Conservation (phyloP, 2,113 vertebrate species). For the Anarhynchus alexandrinus region DNA sequence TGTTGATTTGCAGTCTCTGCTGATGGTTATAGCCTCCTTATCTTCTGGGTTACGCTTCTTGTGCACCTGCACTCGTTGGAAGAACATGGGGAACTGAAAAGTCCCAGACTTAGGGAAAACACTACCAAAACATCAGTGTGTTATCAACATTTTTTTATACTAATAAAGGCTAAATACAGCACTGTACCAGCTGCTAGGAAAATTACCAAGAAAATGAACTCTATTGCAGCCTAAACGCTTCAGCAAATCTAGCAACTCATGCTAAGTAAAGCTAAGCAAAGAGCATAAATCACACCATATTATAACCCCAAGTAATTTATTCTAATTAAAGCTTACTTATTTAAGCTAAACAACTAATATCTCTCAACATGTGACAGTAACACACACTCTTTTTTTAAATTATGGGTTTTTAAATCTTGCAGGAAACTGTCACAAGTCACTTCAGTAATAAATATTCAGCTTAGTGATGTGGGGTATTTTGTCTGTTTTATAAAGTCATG, state of each 20-base stretch:
- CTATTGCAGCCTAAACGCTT: neutral
- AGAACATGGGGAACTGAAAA: neutral
- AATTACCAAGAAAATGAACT: neutral
- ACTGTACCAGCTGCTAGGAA: neutral
- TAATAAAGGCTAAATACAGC: neutral
- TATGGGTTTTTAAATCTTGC: neutral
- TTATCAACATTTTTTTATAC: neutral
- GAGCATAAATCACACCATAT: neutral
- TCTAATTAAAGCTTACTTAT: neutral
- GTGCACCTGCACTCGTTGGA: neutral
- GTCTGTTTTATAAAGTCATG: neutral
- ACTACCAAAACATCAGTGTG: neutral
- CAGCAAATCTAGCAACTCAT: neutral
- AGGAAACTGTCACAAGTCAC: neutral
- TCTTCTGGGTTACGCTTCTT: neutral
- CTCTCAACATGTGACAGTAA: neutral
- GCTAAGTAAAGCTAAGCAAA: neutral
- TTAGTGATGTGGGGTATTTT: neutral
- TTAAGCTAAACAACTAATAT: neutral
- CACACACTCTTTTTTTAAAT: no score
- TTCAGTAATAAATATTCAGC: neutral
- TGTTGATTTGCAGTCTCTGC: neutral
- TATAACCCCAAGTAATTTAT: neutral
- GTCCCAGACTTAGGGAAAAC: neutral
- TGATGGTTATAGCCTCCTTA: neutral